Evolutionary conservation across 30 jellyfish, hydroid and myxozoan genomes (phyloP), one percentile per base, ranked within the genome.

Genomic region (Hydractinia echinata): DNA sequence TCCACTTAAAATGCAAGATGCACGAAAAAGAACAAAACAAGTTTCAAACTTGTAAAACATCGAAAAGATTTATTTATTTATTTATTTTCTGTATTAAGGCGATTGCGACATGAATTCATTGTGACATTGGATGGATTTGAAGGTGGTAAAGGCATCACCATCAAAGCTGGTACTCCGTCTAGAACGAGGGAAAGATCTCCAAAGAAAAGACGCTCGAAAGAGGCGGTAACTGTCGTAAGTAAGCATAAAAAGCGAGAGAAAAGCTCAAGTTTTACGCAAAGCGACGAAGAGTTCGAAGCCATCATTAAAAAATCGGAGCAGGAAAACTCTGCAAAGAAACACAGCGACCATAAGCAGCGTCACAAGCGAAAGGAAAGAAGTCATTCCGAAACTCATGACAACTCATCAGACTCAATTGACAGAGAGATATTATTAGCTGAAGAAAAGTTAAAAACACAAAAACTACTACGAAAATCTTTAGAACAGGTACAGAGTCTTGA

Each of bases 111-210:
- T 20, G 87, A 80, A 51, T 80, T 80, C 64, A 67, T 80, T 80
- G 87, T 80, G 21, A 80, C 87, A 10, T 53, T 80, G 10, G 87
- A 80, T 80, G 87, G 87, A 8, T 50, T 80, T 15, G 87, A 80
- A 20, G 87, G 70, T 10, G 48, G 84, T n/a, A 80, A 68, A 16
- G 67, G 82, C 16, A 30, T 62, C 44, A 61, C 87, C 61, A 39
- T 19, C 4, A 58, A 61, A 15, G 53, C 87, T 5, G 87, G 48
- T 10, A 48, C 87, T 30, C 62, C 48, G 16, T 80, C 87, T 60
- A 76, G 77, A 18, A 58, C 9, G 1, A 64, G 82, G 7, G 51
- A 16, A 16, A 67, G 69, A 5, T 64, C 72, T 6, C 19, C 56
- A 1, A 21, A 13, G 15, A 73, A 51, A 73, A 52, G 15, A 55